Base-by-base conservation (phyloP, 2,797 vertebrate species). In the Muraenolepis orangiensis region DNA sequence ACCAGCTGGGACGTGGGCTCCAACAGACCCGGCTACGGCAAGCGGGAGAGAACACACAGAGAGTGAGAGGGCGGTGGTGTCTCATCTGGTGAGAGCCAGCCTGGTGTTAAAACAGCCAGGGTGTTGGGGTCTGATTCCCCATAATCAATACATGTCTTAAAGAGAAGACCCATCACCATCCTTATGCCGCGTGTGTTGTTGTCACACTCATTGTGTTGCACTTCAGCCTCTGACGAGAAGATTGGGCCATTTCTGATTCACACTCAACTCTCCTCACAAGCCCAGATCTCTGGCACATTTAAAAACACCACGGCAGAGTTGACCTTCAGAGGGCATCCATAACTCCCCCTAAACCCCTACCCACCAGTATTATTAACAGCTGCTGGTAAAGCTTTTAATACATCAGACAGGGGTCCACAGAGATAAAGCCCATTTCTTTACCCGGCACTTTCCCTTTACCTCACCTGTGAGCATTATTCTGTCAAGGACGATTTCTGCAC, bases 1-100 rank as follows among this genome's bases (percentile, higher is more conserved):
- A 99, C 94, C 74, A 98, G 90, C 18, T 92, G 93, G 0, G 97
- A 97, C 0, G 95, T 98, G 75, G 97, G 96, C 82, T 98, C 96
- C 91, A 98, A 82, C 70, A 99, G 94, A 8, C 98, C 98, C 0
- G 98, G 98, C 97, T 99, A 84, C 18, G 7, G 51, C 51, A 29
- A 42, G n/a, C 78, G 34, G 73, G 57, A 23, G 61, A 74, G 46
- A 14, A 73, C n/a, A 30, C 6, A 68, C n/a, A n/a, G n/a, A 32
- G 68, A 26, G 68, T 34, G 6, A 36, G 6, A 32, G 71, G 13
- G 34, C n/a, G 26, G 71, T 2, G 74, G 40, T 4, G 73, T 23
- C 16, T 8, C 23, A 66, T 66, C 23, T 14, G 51, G n/a, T n/a
- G 5, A 57, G 51, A n/a, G 20, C n/a, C 51, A 57, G n/a, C n/a